Conservation (phyloP, 2,888 invertebrate species). For the Caenorhabditis panamensis region DNA sequence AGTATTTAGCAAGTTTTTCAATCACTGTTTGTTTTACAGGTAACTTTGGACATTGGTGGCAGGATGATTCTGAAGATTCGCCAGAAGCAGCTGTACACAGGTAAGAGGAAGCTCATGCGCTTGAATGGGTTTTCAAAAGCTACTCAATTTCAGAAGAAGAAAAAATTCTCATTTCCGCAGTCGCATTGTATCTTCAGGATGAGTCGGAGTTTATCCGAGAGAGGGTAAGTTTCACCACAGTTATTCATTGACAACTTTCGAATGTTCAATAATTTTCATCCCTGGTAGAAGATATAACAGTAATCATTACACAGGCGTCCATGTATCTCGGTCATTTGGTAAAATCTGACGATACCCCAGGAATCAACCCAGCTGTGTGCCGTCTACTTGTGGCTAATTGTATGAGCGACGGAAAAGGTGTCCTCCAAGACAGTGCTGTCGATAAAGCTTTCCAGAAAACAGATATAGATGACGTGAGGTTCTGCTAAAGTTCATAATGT, state of each 20-base stretch:
- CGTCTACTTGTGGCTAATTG: constrained; percentile 34
- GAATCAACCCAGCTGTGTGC: constrained; percentile 53
- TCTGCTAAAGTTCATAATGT: background rate
- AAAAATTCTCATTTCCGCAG: constrained; percentile 37
- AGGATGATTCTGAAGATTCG: constrained; percentile 9
- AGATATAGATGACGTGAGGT: constrained; percentile 3
- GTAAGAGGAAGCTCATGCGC: background rate
- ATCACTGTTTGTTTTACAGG: constrained; percentile 13
- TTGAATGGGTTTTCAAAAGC: no score
- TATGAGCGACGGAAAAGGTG: constrained; percentile 35
- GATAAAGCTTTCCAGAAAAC: constrained; percentile 2
- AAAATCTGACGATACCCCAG: background rate
- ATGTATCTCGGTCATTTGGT: constrained; percentile 19
- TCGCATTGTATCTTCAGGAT: constrained; percentile 56
- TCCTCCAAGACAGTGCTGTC: background rate
- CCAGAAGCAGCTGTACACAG: constrained; percentile 22
- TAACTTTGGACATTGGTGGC: constrained; percentile 40
- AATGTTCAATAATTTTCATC: no score
- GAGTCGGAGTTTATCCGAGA: constrained; percentile 54
- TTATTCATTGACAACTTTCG: no score
- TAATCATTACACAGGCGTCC: constrained; percentile 27
- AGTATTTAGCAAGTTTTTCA: background rate
- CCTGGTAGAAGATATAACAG: no score
- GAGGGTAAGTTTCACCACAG: constrained; percentile 32
- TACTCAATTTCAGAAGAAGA: constrained; percentile 4